Evolutionary conservation across 2,888 invertebrate genomes (phyloP), one percentile per base, ranked within the genome.

Genomic region (Mythimna lalbum): DNA sequence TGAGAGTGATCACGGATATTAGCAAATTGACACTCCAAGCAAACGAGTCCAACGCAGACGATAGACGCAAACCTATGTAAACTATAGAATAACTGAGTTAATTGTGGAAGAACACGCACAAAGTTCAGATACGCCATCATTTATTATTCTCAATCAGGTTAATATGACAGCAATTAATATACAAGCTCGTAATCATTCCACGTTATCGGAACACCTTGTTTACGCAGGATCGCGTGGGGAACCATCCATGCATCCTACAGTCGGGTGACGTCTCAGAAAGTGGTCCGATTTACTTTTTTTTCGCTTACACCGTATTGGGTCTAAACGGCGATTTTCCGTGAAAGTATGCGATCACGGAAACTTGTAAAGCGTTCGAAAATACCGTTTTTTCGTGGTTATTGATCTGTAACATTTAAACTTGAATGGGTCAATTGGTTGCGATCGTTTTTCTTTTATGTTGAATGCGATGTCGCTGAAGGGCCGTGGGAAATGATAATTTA

Each of bases 271-370:
- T 74, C 74, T 77, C 83, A 87, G 89, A 91, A 92, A 92, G 90
- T 88, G 75, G 86, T 78, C 81, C 86, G 84, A 78, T 84, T 77
- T 80, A 83, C 80, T 80, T 86, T 69, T 87, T 87, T 86, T 73
- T 84, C 87, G 82, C 7, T 50, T 52, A 47, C 53, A 10, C n/a
- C 36, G 31, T 57, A 67, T 61, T 63, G 56, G 63, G 33, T 52
- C 76, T 85, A 83, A 86, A 83, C 70, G 80, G 23, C 60, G 56
- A 87, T 86, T 91, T 91, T 89, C 89, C 89, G 88, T 87, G 90
- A 91, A 90, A 91, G 88, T 88, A 81, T 65, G 73, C 69, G 63
- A 73, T 83, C 82, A 81, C 79, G 77, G 80, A 80, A 74, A 75
- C 72, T 31, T 53, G 80, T 81, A 83, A 84, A 84, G 81, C 74